Percentiles rank a stretch among this genome's conserved stretches.
phyloP scores from a whole-genome alignment of 2,888 invertebrate species.

The Pharmacophagus antenor region DNA sequence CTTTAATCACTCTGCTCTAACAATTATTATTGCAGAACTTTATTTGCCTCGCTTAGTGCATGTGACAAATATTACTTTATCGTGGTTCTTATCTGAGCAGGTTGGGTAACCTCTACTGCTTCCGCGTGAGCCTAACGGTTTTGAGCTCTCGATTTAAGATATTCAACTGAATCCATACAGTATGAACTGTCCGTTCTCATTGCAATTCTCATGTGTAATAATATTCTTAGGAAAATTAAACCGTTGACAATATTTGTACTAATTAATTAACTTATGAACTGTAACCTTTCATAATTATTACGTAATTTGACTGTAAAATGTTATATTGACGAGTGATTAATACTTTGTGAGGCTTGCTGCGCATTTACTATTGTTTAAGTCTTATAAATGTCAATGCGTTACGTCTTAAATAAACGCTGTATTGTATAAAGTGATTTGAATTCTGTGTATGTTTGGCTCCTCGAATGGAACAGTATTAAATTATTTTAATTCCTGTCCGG shows the following conservation, averaged over 20 bases:
- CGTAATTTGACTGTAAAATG: constrained; percentile 40
- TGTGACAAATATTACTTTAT: constrained; percentile 46
- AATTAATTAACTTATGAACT: neutral
- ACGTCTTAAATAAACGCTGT: constrained; percentile 52
- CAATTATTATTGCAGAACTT: constrained; percentile 12
- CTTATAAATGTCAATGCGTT: constrained; percentile 49
- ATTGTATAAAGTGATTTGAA: constrained; percentile 46
- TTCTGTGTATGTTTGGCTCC: constrained; percentile 42
- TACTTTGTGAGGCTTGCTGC: constrained; percentile 67
- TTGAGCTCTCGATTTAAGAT: constrained; percentile 63
- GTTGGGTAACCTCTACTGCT: constrained; percentile 45
- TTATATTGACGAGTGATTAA: constrained; percentile 53
- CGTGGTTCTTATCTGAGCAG: constrained; percentile 41
- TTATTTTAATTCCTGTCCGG: constrained; percentile 40
- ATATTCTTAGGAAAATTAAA: neutral
- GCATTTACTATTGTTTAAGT: constrained; percentile 73
- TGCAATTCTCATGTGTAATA: neutral
- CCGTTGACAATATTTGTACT: constrained; percentile 31
- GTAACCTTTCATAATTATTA: constrained; percentile 15
- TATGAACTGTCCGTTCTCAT: constrained; percentile 14
- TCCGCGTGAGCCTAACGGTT: constrained; percentile 60
- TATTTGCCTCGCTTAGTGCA: constrained; percentile 46
- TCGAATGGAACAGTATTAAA: constrained; percentile 48
- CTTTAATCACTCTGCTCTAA: constrained; percentile 32
- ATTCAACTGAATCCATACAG: constrained; percentile 49